Percentiles rank a stretch among this genome's conserved stretches.
Conservation (phyloP, 2,888 invertebrate genomes). For the Vanessa cardui region DNA sequence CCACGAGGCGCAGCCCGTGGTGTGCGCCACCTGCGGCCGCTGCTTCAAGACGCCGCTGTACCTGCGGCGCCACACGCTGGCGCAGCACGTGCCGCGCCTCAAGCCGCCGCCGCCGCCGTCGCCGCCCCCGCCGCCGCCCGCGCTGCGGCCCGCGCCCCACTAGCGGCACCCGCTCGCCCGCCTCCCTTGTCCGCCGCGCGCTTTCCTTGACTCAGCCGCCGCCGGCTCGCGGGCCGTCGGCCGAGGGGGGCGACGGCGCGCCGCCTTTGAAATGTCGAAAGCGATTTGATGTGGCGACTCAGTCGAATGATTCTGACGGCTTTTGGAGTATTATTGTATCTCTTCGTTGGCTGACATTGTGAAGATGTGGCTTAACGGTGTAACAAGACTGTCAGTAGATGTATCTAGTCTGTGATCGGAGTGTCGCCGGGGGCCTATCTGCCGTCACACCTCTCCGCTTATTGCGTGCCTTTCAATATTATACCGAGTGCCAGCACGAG, state of each 20-base stretch:
- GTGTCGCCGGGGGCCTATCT: slow-evolving; percentile 79
- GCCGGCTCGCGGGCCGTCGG: background rate
- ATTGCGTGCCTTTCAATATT: slow-evolving; percentile 80
- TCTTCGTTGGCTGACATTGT: slow-evolving; percentile 56
- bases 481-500: slow-evolving; percentile 67
- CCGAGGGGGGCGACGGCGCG: slow-evolving; percentile 8
- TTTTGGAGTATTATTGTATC: slow-evolving; percentile 51
- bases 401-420: slow-evolving; percentile 82
- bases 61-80: slow-evolving; percentile 88
- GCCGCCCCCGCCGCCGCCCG: slow-evolving; percentile 58
- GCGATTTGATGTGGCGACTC: slow-evolving; percentile 6
- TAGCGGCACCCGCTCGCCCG: slow-evolving; percentile 28
- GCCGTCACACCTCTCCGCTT: slow-evolving; percentile 80
- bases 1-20: slow-evolving; percentile 87
- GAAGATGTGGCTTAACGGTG: slow-evolving; percentile 69
- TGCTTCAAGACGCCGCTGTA: slow-evolving; percentile 90
- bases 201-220: slow-evolving; percentile 53
- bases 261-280: slow-evolving; percentile 2
- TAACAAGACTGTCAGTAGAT: slow-evolving; percentile 78
- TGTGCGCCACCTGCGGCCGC: slow-evolving; percentile 87
- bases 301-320: slow-evolving; percentile 27
- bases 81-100: slow-evolving; percentile 83
- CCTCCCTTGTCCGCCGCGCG: slow-evolving; percentile 23
- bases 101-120: slow-evolving; percentile 65
- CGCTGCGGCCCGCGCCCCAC: slow-evolving; percentile 56